phyloP scores from a whole-genome alignment of 2,797 vertebrate species.

The Acanthurus leucopareius region DNA sequence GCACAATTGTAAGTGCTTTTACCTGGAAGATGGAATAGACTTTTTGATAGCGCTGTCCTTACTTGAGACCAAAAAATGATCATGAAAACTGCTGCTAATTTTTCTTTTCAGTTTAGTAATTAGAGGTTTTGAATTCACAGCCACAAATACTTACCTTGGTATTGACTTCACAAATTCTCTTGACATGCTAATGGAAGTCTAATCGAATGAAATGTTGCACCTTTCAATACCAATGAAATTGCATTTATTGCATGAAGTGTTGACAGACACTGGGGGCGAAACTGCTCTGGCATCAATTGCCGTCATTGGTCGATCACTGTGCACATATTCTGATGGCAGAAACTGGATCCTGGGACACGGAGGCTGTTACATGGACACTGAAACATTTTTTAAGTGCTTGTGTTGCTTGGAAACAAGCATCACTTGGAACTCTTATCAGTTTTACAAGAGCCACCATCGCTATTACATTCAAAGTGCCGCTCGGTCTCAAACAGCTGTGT shows the following conservation, averaged over 20 bases:
- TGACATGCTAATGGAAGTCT: background rate
- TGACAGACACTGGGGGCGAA: conserved; percentile 2
- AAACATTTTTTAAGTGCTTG: conserved; percentile 28
- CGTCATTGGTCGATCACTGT: conserved; percentile 21
- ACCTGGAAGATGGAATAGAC: background rate
- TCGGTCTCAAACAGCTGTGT: conserved; percentile 19
- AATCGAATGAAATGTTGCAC: conserved; percentile 1
- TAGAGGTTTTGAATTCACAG: background rate
- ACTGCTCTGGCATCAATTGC: conserved; percentile 22
- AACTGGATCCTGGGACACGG: conserved; percentile 34
- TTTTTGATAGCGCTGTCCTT: background rate
- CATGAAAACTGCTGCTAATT: background rate
- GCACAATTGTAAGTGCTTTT: conserved; percentile 28
- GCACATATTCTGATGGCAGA: conserved; percentile 17
- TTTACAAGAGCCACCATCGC: conserved; percentile 22
- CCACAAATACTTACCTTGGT: background rate
- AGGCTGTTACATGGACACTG: conserved; percentile 30
- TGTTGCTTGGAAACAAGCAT: conserved; percentile 77
- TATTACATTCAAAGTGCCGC: conserved; percentile 32
- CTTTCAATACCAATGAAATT: background rate
- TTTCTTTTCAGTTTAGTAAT: conserved; percentile 8
- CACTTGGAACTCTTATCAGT: conserved; percentile 41
- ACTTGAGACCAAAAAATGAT: conserved; percentile 2
- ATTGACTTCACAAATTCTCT: background rate
- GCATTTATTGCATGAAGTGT: conserved; percentile 17